Percentiles rank a stretch among this genome's conserved stretches.
phyloP scores from a whole-genome alignment of 2,113 vertebrate genomes.

The Albula glossodonta region DNA sequence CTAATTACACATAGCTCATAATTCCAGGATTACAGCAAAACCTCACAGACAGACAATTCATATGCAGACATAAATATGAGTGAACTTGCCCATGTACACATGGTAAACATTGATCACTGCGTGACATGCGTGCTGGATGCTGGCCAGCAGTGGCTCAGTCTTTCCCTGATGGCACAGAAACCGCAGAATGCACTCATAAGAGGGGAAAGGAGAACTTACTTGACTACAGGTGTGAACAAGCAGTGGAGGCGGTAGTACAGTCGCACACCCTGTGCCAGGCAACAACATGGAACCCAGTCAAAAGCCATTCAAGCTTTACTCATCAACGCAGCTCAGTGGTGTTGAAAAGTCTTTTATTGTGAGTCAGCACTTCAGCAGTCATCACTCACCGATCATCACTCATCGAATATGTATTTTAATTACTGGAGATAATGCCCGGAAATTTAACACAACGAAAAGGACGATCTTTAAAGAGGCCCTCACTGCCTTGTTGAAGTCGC shows the following conservation, averaged over 20 bases:
- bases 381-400: not conserved
- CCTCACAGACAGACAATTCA: not conserved
- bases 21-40: not conserved
- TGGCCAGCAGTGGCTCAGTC: not conserved
- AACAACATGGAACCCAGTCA: not conserved
- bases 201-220: constrained; percentile 78
- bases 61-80: not conserved
- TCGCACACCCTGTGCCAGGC: constrained; percentile 81
- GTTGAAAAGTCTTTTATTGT: not conserved
- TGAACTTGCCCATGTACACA: not conserved
- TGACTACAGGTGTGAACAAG: constrained; percentile 89
- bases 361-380: not conserved
- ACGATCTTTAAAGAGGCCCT: not conserved
- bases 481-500: not conserved
- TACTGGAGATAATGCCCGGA: not conserved
- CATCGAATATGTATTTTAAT: not conserved
- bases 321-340: not conserved
- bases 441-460: not conserved
- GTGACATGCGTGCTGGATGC: not conserved
- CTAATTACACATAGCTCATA: not conserved
- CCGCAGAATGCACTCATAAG: constrained; percentile 20
- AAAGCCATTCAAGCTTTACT: not conserved
- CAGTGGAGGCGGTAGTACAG: constrained; percentile 96
- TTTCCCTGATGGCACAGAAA: not conserved
- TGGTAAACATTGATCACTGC: not conserved